Evolutionary conservation across 2,888 invertebrate genomes (phyloP).

Genomic region (Drosophila paramelanica): DNA sequence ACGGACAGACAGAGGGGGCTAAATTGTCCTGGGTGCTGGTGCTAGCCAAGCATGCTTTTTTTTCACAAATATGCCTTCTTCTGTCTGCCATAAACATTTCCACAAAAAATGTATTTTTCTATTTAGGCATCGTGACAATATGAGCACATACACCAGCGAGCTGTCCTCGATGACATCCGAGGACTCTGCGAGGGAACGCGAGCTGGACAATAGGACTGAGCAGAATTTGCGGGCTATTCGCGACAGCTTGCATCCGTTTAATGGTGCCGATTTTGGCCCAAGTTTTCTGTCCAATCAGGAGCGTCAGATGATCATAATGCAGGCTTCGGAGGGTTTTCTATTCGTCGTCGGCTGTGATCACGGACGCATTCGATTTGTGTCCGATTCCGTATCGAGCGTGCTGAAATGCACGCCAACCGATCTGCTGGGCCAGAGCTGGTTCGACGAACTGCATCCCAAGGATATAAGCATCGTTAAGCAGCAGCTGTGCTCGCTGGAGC

Average conservation of each 20-base stretch:
- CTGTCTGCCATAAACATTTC: too few relatives aligned
- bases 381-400: slow-evolving; percentile 93
- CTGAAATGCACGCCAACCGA: slow-evolving; percentile 94
- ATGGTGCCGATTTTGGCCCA: slow-evolving; percentile 91
- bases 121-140: slow-evolving; percentile 95
- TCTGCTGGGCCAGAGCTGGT: slow-evolving; percentile 95
- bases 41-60: too few relatives aligned
- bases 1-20: too few relatives aligned
- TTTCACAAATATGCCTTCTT: too few relatives aligned
- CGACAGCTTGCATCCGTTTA: slow-evolving; percentile 90
- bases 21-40: too few relatives aligned
- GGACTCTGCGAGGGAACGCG: slow-evolving; percentile 96
- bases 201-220: slow-evolving; percentile 98
- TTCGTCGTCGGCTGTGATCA: slow-evolving; percentile 97
- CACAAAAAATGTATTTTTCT: background rate
- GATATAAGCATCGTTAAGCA: slow-evolving; percentile 98
- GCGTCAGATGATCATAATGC: slow-evolving; percentile 92
- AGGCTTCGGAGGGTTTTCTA: slow-evolving; percentile 95
- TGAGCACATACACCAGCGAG: slow-evolving; percentile 97
- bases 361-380: slow-evolving; percentile 95
- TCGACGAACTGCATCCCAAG: slow-evolving; percentile 97
- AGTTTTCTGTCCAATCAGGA: slow-evolving; percentile 94
- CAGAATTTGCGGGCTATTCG: slow-evolving; percentile 94
- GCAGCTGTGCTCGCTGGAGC: slow-evolving; percentile 95
- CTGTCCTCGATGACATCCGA: slow-evolving; percentile 95